Conservation (phyloP, 92 coral and sea anemone genomes). For the Blastomussa wellsi region DNA sequence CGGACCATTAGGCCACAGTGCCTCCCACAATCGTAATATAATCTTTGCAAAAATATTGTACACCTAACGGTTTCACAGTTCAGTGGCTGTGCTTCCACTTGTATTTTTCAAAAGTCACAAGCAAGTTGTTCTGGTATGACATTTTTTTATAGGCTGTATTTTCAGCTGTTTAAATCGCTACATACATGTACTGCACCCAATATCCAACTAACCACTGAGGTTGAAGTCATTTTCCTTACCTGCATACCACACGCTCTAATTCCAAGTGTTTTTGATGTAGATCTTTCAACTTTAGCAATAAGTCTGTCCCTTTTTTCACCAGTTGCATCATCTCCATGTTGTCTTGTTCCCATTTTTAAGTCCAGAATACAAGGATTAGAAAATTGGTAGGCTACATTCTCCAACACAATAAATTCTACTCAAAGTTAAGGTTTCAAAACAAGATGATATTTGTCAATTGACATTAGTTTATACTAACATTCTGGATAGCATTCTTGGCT, state of each 20-base stretch:
- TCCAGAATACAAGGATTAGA: conserved; percentile 88
- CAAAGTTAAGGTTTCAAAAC: conserved; percentile 46
- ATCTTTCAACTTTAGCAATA: conserved; percentile 76
- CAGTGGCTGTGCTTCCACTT: neutral
- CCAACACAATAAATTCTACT: conserved; percentile 87
- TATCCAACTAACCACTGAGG: no score
- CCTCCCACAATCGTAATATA: no score
- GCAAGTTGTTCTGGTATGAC: neutral
- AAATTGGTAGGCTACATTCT: conserved; percentile 80
- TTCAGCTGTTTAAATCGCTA: neutral
- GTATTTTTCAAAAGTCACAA: neutral
- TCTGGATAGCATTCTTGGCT: no score
- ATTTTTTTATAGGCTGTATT: neutral
- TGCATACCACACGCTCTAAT: conserved; percentile 95
- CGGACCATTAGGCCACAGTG: no score
- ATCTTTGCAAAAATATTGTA: no score
- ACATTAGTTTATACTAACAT: no score
- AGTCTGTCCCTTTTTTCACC: conserved; percentile 75
- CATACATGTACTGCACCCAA: neutral
- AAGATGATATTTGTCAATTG: neutral
- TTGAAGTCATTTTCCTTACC: conserved; percentile 44
- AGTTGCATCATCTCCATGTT: conserved; percentile 90
- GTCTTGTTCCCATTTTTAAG: conserved; percentile 95
- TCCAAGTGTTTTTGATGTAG: conserved; percentile 94
- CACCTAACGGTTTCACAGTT: neutral